phyloP scores from a whole-genome alignment of 2,113 vertebrate genomes.

The Eublepharis macularius region DNA sequence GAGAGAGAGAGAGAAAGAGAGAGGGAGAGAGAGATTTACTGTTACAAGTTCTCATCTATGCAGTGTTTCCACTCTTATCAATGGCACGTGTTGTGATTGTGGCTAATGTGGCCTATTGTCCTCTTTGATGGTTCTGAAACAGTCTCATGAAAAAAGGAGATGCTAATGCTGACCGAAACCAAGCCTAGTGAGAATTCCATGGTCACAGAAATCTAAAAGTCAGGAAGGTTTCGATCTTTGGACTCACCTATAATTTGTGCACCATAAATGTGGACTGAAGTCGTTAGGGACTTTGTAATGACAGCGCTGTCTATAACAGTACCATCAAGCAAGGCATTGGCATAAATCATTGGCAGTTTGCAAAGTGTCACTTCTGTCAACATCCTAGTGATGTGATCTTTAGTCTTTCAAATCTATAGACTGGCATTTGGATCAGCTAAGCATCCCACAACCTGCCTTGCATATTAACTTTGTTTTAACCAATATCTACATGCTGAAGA shows the following conservation, averaged over 20 bases:
- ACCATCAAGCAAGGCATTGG: conserved; percentile 90
- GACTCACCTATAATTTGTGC: conserved; percentile 92
- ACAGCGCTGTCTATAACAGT: conserved; percentile 97
- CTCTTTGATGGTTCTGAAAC: neutral
- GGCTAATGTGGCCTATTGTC: conserved; percentile 2
- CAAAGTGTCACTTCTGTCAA: conserved; percentile 94
- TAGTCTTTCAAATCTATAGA: conserved; percentile 99
- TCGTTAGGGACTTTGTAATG: conserved; percentile 88
- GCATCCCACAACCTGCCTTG: conserved; percentile 80
- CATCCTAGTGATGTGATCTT: conserved; percentile 98
- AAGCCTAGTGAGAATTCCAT: conserved; percentile 70
- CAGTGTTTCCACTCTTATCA: neutral
- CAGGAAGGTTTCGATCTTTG: conserved; percentile 82
- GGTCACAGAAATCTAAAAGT: conserved; percentile 78
- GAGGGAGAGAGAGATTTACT: neutral
- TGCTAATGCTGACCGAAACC: conserved; percentile 29
- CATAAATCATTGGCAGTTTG: conserved; percentile 96
- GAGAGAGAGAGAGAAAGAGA: neutral
- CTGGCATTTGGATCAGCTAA: conserved; percentile 99
- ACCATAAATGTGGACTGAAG: conserved; percentile 80
- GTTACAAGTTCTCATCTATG: neutral
- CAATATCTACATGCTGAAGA: conserved; percentile 81
- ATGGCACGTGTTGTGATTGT: neutral
- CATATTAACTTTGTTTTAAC: conserved; percentile 90
- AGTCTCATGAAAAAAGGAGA: conserved; percentile 20